Base-by-base conservation (phyloP, 1,140 invertebrate genomes). In the Drosophila suzukii region DNA sequence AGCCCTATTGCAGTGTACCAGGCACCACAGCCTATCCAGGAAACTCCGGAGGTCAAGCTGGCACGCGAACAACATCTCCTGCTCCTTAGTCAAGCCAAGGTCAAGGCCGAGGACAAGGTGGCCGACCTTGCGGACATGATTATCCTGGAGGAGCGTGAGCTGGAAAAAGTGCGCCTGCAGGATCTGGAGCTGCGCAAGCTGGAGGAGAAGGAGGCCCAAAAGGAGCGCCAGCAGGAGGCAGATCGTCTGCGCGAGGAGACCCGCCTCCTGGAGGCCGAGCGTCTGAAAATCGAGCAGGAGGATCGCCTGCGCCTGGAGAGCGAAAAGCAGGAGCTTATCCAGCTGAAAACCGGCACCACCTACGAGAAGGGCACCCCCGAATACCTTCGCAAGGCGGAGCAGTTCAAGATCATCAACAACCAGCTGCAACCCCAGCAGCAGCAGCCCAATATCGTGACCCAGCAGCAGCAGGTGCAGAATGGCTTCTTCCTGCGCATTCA, bases 401-500 rank as follows among this genome's bases (percentile, higher is more conserved):
- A 65, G 60, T 46, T 55, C 7, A 70, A 85, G 36, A 17, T 67
- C 11, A 71, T 78, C 30, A 56, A 43, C 46, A 39, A 13, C 44
- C 50, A 58, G 44, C 68, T 57, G 0, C 66, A 61, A 15, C 24
- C 44, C 0, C 76, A 47, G 20, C 41, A 51, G 20, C 41, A 51
- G 3, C 61, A 75, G 32, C 27, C 43, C 7, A 79, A 68, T 24
- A 41, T 55, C 0, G 71, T 73, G 3, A 56, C 67, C 11, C 82
- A 85, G 34, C 84, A 86, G 63, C 84, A 88, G 59, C 74, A 80
- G 58, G 81, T 85, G n/a, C 84, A 89, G 54, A 89, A 89, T 7
- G 80, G 84, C 3, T 89, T 89, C 77, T 84, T 89, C 17, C 46
- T 89, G 57, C 84, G 84, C 62, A 89, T 89, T 11, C 80, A 89